Conservation (phyloP, 2,113 vertebrate species). For the Eira barbara region DNA sequence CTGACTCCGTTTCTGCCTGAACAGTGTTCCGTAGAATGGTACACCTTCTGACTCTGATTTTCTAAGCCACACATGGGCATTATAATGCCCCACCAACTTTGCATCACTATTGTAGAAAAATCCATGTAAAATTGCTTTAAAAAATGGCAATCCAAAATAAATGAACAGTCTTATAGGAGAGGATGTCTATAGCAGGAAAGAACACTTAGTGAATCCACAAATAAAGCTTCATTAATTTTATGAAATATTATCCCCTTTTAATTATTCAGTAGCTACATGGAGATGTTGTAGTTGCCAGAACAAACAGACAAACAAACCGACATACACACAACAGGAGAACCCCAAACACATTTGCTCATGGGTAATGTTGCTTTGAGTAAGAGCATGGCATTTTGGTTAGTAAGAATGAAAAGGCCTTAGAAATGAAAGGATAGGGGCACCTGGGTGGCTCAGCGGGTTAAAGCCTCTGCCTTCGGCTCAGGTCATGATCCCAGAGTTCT, state of each 20-base stretch:
- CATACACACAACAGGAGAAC: background rate
- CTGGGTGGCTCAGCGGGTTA: no score
- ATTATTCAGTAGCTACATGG: background rate
- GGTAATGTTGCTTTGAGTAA: background rate
- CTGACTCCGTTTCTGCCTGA: background rate
- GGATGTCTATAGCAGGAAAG: background rate
- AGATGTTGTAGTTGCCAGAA: background rate
- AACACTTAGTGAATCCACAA: constrained; percentile 39
- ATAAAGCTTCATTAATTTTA: constrained; percentile 55
- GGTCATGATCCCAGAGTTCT: no score
- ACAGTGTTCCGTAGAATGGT: background rate
- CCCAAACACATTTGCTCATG: background rate
- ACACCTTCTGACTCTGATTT: background rate
- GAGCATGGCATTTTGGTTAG: background rate
- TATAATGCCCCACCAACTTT: background rate
- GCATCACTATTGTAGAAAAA: background rate
- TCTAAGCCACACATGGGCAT: background rate
- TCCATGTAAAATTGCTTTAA: constrained; percentile 23
- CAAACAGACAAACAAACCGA: background rate
- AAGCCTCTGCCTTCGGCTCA: no score
- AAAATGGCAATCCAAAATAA: constrained; percentile 28
- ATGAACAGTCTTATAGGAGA: constrained; percentile 28
- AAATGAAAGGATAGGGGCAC: background rate
- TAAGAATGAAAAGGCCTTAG: background rate
- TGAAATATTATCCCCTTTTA: background rate